Evolutionary conservation across 1,140 invertebrate species (phyloP).

Genomic region (Chrysopa pallens): DNA sequence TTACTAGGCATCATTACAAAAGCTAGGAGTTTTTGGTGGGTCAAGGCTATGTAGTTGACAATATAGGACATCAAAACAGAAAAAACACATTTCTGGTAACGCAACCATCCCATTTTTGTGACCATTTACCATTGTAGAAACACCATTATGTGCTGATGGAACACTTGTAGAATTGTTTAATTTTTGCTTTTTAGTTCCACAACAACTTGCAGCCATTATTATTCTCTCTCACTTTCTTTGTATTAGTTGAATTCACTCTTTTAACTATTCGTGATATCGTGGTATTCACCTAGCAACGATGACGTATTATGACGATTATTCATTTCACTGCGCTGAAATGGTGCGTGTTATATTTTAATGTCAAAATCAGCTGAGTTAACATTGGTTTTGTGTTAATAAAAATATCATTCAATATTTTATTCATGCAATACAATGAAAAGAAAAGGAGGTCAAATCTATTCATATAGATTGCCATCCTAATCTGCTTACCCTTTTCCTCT

Average conservation of each 20-base stretch:
- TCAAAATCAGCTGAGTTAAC: too few species aligned
- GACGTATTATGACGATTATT: background rate
- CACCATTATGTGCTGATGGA: constrained; percentile 26
- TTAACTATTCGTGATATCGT: background rate
- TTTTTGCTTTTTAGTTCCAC: constrained; percentile 78
- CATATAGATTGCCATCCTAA: too few species aligned
- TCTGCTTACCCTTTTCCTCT: too few species aligned
- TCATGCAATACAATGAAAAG: too few species aligned
- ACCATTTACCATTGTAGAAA: constrained; percentile 20
- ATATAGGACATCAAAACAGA: constrained; percentile 95
- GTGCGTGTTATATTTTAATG: too few species aligned
- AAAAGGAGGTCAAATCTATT: too few species aligned
- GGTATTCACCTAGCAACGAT: background rate
- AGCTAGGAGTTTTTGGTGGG: constrained; percentile 72
- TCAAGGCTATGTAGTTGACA: constrained; percentile 83
- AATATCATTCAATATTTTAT: too few species aligned
- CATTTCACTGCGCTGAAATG: too few species aligned
- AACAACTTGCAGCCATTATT: constrained; percentile 69
- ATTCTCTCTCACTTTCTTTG: background rate
- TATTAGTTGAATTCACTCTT: background rate
- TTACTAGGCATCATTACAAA: constrained; percentile 92
- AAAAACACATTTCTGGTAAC: constrained; percentile 91
- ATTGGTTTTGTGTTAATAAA: too few species aligned
- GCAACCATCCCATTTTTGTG: constrained; percentile 44
- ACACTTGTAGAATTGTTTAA: constrained; percentile 47